phyloP scores from a whole-genome alignment of 2,888 invertebrate species.

The Macrophya annulata region DNA sequence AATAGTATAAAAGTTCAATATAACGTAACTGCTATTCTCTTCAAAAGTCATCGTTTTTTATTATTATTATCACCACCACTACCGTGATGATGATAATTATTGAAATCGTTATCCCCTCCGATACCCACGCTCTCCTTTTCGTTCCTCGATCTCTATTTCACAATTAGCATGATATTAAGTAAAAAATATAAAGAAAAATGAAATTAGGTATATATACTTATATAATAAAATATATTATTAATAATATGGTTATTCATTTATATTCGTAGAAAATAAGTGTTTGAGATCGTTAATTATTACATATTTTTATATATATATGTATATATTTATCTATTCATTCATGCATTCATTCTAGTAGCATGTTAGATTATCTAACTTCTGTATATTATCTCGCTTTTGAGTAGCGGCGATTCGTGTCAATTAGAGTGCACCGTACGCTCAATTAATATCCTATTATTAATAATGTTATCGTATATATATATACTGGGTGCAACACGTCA shows the following conservation, averaged over 20 bases:
- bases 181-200: neutral
- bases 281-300: too few relatives aligned
- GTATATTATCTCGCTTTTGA: neutral
- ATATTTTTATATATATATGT: neutral
- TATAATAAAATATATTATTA: neutral
- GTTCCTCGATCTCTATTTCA: neutral
- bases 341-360: neutral
- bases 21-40: constrained; percentile 19
- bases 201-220: neutral
- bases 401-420: neutral
- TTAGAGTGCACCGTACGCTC: constrained; percentile 12
- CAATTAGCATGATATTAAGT: neutral
- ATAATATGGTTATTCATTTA: neutral
- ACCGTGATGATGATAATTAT: neutral
- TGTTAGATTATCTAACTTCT: neutral
- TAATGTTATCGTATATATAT: too few relatives aligned
- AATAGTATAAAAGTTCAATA: constrained; percentile 43
- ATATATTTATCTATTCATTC: neutral
- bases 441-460: constrained; percentile 11
- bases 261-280: neutral
- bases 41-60: neutral
- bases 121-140: neutral
- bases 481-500: constrained; percentile 6
- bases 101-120: neutral
- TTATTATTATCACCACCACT: neutral